Base-by-base conservation (phyloP, 2,888 invertebrate genomes). In the Tenthredo amoena region DNA sequence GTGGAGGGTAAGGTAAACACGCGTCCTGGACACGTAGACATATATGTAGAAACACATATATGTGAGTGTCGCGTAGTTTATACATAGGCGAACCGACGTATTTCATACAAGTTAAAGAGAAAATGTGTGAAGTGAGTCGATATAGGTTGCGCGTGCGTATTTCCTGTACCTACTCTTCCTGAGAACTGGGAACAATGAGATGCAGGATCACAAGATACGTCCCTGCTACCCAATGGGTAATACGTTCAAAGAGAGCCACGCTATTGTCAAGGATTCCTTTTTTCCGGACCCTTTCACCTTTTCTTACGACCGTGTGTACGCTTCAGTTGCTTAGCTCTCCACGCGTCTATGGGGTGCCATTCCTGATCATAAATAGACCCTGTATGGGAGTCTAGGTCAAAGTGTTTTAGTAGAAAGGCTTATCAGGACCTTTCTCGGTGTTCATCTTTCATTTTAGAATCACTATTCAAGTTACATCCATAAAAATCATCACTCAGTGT, bases 191-290 rank as follows among this genome's bases (percentile, higher is more conserved):
- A 50, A 58, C 62, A 58, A 40, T 81, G 81, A 81, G 40, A 81
- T 81, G 62, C 37, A 62, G 62, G 37, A 62, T 81, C 81, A 77
- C 34, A 31, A 12, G 43, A 58, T 81, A 81, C 26, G 62, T 81
- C 21, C 40, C 79, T 81, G 62, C 31, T 62, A 31, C 5, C 37
- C 62, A 12, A 37, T 18, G 68, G 68, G 34, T 81, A 58, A 62
- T 62, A 50, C 58, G 37, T 4, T 58, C 58, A 58, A 40, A 62
- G 40, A 40, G 62, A 50, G 15, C 77, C 18, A 10, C n/a, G 21
- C 81, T 62, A 40, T 62, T 62, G 81, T 81, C 77, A 31, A 55
- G 77, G 77, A 74, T 68, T 34, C 15, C 37, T 43, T 74, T n/a
- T 74, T 21, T 21, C 72, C 43, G 9, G 43, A 31, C 55, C 34